Evolutionary conservation across 2,888 invertebrate genomes (phyloP).

Genomic region (Rotaria macrura): DNA sequence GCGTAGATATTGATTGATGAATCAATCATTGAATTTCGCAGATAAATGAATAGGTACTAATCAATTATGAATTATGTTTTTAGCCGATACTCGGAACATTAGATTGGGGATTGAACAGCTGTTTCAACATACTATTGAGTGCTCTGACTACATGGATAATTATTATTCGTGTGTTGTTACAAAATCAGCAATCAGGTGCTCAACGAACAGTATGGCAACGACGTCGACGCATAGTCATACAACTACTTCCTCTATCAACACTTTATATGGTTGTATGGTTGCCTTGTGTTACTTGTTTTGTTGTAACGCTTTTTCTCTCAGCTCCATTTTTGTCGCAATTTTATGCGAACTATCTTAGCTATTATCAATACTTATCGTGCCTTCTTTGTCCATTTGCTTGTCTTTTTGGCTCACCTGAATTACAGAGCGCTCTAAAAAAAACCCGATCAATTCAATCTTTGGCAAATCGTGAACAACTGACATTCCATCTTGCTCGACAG

Average conservation of each 20-base stretch:
- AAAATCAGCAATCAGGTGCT: not conserved
- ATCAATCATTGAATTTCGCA: no score
- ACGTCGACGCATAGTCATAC: not conserved
- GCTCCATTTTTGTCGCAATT: not conserved
- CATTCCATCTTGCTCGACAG: no score
- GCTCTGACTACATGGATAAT: not conserved
- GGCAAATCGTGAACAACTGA: no score
- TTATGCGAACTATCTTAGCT: not conserved
- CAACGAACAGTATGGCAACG: not conserved
- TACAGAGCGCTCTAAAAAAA: not conserved
- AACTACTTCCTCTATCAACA: not conserved
- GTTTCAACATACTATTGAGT: not conserved
- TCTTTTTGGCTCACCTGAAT: not conserved
- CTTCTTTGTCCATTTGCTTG: not conserved
- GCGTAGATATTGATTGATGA: no score
- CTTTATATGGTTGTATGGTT: not conserved
- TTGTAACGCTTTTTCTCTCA: not conserved
- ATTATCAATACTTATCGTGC: not conserved
- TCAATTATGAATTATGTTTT: no score
- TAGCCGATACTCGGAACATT: not conserved
- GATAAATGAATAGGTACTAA: no score
- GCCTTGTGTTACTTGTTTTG: not conserved
- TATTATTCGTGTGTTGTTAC: not conserved
- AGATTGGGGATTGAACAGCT: not conserved
- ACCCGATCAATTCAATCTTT: no score